Evolutionary conservation across 2,797 vertebrate species (phyloP).

Genomic region (Hipposideros larvatus): DNA sequence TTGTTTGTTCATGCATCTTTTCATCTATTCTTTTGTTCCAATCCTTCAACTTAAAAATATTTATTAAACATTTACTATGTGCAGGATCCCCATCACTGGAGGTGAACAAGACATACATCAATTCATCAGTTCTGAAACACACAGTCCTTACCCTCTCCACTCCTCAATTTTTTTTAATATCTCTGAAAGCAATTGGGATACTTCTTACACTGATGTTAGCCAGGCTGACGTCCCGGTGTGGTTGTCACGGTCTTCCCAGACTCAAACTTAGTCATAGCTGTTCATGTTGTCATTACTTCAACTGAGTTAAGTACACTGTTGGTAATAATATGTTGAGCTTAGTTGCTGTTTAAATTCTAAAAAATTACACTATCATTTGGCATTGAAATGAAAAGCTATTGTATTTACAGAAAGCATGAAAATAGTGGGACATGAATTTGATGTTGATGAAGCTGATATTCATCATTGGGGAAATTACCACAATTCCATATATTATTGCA

Average conservation of each 20-base stretch:
- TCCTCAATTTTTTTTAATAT: too few species aligned
- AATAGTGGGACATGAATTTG: neutral
- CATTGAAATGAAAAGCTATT: conserved; percentile 49
- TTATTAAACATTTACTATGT: neutral
- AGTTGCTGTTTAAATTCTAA: conserved; percentile 47
- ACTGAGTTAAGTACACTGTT: conserved; percentile 56
- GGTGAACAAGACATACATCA: neutral
- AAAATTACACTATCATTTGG: conserved; percentile 42
- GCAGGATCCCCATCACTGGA: neutral
- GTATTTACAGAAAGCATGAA: conserved; percentile 9
- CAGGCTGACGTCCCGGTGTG: neutral
- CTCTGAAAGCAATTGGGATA: neutral
- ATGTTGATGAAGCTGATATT: conserved; percentile 33
- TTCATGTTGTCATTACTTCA: conserved; percentile 26
- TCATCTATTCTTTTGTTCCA: neutral
- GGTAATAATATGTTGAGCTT: conserved; percentile 67
- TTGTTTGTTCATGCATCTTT: neutral
- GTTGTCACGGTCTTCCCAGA: neutral
- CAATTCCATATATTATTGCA: neutral
- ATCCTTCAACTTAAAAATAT: neutral
- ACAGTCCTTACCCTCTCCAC: too few species aligned
- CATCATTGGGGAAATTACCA: neutral
- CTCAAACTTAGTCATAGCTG: neutral
- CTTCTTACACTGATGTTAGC: neutral
- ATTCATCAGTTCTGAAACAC: neutral